Percentiles rank a stretch among this genome's conserved stretches.
Conservation (phyloP, 2,797 vertebrate species). For the Limosa lapponica region DNA sequence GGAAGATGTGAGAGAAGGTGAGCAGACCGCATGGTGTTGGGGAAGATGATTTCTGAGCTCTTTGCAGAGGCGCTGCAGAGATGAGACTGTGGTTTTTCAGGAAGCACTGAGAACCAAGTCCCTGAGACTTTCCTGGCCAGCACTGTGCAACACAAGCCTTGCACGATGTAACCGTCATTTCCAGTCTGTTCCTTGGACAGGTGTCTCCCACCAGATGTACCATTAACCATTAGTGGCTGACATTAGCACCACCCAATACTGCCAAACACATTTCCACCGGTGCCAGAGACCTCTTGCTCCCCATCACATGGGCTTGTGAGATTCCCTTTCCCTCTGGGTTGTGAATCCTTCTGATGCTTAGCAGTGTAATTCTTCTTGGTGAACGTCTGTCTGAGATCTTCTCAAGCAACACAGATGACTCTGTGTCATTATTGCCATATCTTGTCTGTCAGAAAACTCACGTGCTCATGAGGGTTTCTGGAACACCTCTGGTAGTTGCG, state of each 20-base stretch:
- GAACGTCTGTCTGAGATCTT: not conserved
- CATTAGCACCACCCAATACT: not conserved
- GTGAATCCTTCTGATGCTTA: not conserved
- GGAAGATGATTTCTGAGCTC: not conserved
- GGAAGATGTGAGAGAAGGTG: not conserved
- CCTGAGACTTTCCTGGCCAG: not conserved
- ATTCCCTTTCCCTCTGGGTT: not conserved
- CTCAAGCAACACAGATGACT: not conserved
- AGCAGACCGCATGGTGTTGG: fast-evolving
- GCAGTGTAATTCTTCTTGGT: not conserved
- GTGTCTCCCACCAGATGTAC: not conserved
- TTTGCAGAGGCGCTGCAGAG: not conserved
- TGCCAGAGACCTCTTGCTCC: fast-evolving
- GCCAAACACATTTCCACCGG: not conserved
- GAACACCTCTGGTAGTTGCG: not conserved
- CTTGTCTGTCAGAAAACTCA: not conserved
- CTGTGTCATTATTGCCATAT: not conserved
- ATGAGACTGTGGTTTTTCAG: not conserved
- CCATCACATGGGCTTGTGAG: too few species aligned
- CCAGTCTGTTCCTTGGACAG: not conserved
- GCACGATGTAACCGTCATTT: fast-evolving
- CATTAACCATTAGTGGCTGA: not conserved
- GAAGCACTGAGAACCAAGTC: not conserved
- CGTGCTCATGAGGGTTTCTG: not conserved
- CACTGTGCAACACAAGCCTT: not conserved